Evolutionary conservation across 2,888 invertebrate species (phyloP), one percentile per base, ranked within the genome.

Genomic region (Dicycla oo): DNA sequence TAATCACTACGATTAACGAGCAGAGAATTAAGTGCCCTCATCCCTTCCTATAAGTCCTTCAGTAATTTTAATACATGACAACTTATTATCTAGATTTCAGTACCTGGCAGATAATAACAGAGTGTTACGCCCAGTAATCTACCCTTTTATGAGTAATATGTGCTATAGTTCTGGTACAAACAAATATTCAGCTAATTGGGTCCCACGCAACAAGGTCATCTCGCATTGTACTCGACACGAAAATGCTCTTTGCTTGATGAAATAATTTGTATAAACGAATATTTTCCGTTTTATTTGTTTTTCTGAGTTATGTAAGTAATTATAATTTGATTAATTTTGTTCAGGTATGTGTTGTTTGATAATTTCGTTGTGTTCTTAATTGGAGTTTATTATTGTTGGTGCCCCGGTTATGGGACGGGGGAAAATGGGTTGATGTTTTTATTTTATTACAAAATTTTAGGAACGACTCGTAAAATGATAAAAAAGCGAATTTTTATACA

Each of bases 211-310:
- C 84, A 80, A 79, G 79, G 77, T 78, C 79, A 74, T 64, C 47
- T 62, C 63, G 67, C 64, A 80, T 84, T 85, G 69, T 80, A 73
- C 79, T 76, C 75, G 83, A 91, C 89, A 90, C 76, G 84, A 83
- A 79, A 91, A 90, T 70, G 87, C 90, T 90, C 79, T 90, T 88
- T 82, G 78, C 77, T 74, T 84, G 70, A 90, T 90, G 88, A 89
- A 87, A 86, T 87, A 88, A 88, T 85, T 87, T 77, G 82, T 75
- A 83, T 79, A 83, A 83, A 79, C 73, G 80, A 82, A 77, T 69
- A 73, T 78, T 69, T 80, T 68, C 61, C 51, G 38, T 60, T 75
- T 72, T 75, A 71, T 79, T 73, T 86, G 81, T 82, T 78, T 66
- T 71, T 67, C 53, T 53, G 69, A 45, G 70, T 68, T 58, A 51